Conservation (phyloP, 2,797 vertebrate genomes). For the Phylloscopus collybita region DNA sequence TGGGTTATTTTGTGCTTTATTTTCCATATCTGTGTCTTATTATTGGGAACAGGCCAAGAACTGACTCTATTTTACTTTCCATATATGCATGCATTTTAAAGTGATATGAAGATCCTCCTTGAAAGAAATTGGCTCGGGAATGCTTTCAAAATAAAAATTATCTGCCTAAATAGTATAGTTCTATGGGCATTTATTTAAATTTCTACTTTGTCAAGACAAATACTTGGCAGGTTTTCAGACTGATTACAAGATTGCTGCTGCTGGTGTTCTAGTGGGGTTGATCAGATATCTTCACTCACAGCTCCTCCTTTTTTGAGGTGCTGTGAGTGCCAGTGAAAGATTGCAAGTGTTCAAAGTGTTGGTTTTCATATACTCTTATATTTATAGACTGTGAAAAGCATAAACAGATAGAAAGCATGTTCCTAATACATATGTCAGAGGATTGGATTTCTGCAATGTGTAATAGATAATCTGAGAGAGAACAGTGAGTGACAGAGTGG, state of each 20-base stretch:
- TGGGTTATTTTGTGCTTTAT: background rate
- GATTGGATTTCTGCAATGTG: slow-evolving; percentile 59
- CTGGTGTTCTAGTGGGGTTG: background rate
- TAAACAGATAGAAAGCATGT: slow-evolving; percentile 46
- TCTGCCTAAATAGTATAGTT: background rate
- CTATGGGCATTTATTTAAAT: background rate
- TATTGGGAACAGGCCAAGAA: background rate
- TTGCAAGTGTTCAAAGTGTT: slow-evolving; percentile 25
- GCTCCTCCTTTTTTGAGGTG: background rate
- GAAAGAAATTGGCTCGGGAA: background rate
- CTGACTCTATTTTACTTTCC: background rate
- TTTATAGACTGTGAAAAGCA: slow-evolving; percentile 68
- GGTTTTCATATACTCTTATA: slow-evolving; percentile 54
- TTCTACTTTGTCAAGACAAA: background rate
- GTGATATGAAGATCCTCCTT: background rate
- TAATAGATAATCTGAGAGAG: slow-evolving; percentile 37
- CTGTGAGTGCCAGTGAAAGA: background rate
- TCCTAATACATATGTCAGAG: slow-evolving; percentile 33
- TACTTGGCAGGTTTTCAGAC: background rate
- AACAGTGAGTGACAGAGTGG: slow-evolving; percentile 22
- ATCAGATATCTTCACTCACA: background rate
- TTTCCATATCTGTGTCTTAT: background rate
- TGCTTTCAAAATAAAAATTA: background rate
- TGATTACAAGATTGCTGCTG: background rate
- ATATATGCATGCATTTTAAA: background rate